These are phyloP conservation scores for Spodoptera litura DNA, from an alignment of 1,140 invertebrate genomes.

Conservation along the genomic window DNA sequence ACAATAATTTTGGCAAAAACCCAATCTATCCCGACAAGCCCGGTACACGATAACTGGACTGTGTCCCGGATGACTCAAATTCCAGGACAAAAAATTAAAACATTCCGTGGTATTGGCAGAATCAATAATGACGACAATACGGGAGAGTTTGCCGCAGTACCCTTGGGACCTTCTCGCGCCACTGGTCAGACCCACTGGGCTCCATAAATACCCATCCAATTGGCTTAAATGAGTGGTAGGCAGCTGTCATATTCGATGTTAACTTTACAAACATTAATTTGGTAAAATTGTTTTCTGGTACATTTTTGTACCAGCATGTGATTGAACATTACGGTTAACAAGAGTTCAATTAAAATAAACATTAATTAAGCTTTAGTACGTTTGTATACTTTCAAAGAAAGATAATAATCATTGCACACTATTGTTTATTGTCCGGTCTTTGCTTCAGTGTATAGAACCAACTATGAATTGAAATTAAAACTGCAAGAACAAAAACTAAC, in stretches of 20 bases:
- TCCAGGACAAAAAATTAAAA: slow-evolving; percentile 45
- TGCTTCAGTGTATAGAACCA: too few relatives aligned
- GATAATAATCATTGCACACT: too few relatives aligned
- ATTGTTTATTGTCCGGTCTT: too few relatives aligned
- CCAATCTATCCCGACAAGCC: slow-evolving; percentile 28
- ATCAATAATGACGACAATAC: slow-evolving; percentile 51
- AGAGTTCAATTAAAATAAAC: too few relatives aligned
- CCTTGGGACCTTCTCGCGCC: slow-evolving; percentile 29
- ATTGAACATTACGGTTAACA: neutral
- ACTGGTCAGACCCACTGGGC: slow-evolving; percentile 14
- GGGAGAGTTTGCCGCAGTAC: slow-evolving; percentile 23
- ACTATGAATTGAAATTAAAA: too few relatives aligned
- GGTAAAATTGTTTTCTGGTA: slow-evolving; percentile 5
- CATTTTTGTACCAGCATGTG: neutral
- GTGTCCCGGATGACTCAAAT: slow-evolving; percentile 29
- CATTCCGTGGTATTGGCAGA: slow-evolving; percentile 42
- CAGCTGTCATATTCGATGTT: slow-evolving; percentile 16
- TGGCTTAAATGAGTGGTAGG: slow-evolving; percentile 15
- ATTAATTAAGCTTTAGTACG: too few relatives aligned
- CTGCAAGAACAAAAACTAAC: too few relatives aligned
- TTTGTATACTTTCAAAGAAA: too few relatives aligned
- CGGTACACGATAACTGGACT: slow-evolving; percentile 16
- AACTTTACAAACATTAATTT: slow-evolving; percentile 13
- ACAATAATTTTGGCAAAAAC: slow-evolving; percentile 25
- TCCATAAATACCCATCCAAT: slow-evolving; percentile 38